Conservation (phyloP, 2,888 invertebrate genomes). For the Panzeria rudis region DNA sequence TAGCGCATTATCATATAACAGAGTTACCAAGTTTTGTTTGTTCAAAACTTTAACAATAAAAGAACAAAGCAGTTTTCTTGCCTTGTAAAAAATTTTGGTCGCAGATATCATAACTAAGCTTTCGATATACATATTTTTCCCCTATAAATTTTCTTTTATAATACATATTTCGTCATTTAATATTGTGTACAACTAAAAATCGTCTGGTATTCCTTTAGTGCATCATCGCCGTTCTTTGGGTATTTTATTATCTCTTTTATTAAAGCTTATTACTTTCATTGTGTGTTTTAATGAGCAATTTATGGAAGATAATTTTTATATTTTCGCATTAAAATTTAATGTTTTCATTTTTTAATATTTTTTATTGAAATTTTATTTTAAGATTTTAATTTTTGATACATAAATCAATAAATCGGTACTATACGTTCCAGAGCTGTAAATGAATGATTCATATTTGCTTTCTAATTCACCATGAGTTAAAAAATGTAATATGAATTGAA, state of each 20-base stretch:
- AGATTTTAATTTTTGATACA: background rate
- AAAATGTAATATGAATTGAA: too few relatives aligned
- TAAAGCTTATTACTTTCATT: conserved; percentile 18
- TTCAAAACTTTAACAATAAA: too few relatives aligned
- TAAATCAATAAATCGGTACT: background rate
- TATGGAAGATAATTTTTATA: conserved; percentile 24
- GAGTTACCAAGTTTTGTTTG: background rate
- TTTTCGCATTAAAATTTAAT: conserved; percentile 2
- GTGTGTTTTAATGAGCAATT: background rate
- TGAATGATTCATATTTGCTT: too few relatives aligned
- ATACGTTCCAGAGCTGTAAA: too few relatives aligned
- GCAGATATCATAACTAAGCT: too few relatives aligned
- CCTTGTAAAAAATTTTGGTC: too few relatives aligned
- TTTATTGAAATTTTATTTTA: background rate
- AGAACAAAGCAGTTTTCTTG: too few relatives aligned
- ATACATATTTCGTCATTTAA: too few relatives aligned
- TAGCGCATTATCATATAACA: background rate
- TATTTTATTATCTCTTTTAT: background rate
- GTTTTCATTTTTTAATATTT: background rate
- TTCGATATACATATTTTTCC: background rate
- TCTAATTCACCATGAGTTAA: too few relatives aligned
- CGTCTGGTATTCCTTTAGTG: background rate
- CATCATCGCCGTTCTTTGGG: background rate
- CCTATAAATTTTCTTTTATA: background rate
- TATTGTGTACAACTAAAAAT: background rate